phyloP scores from a whole-genome alignment of 2,888 invertebrate genomes.

The Trachelus tabidus region DNA sequence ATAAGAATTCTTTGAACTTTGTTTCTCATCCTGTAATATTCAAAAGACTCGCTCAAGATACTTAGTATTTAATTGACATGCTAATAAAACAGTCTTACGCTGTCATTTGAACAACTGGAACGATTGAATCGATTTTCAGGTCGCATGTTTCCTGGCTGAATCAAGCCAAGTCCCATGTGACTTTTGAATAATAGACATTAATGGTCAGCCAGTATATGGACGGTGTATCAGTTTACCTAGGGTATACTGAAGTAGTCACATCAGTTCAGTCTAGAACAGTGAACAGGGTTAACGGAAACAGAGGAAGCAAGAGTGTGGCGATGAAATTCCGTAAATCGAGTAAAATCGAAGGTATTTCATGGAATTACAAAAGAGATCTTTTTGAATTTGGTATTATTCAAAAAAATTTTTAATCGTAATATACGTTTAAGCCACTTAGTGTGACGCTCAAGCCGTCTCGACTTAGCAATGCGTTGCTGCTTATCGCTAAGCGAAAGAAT shows the following conservation, averaged over 20 bases:
- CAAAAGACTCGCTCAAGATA: background rate
- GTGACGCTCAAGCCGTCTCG: background rate
- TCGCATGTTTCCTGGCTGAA: conserved; percentile 49
- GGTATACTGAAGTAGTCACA: background rate
- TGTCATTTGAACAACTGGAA: background rate
- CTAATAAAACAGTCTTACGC: background rate
- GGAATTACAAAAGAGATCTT: background rate
- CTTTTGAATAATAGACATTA: background rate
- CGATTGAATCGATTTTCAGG: conserved; percentile 55
- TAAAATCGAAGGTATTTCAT: background rate
- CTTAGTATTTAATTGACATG: background rate
- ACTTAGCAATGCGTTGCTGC: background rate
- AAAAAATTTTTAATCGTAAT: background rate
- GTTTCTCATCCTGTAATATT: background rate
- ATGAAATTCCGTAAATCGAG: background rate
- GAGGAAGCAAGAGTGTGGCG: background rate
- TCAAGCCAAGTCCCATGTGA: conserved; percentile 48
- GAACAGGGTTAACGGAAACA: background rate
- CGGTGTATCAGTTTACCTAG: background rate
- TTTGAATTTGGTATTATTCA: background rate
- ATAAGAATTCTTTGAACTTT: background rate
- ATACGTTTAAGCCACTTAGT: background rate
- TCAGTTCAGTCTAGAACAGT: background rate
- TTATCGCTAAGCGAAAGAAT: background rate
- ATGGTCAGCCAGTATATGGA: background rate